These are phyloP conservation scores for Anarsia innoxiella DNA, from an alignment of 2,888 invertebrate species.

Conservation along the genomic window DNA sequence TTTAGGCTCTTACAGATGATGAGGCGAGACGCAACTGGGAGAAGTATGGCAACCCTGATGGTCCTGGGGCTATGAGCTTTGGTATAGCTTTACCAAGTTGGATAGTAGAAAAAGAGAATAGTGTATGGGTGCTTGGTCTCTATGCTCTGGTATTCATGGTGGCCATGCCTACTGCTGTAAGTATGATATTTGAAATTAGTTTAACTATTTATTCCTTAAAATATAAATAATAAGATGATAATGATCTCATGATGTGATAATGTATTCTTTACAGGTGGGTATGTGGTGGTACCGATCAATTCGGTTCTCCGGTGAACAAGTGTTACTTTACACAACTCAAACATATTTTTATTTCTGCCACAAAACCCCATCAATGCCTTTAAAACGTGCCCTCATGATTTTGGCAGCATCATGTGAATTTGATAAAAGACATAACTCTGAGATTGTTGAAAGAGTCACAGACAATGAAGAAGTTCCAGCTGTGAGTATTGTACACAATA, in stretches of 20 bases:
- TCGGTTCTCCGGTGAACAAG: slow-evolving; percentile 97
- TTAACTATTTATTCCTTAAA: neutral
- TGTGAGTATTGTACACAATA: slow-evolving; percentile 77
- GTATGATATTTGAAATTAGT: slow-evolving; percentile 33
- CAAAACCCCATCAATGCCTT: slow-evolving; percentile 95
- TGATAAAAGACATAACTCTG: slow-evolving; percentile 94
- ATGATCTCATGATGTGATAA: too few species aligned
- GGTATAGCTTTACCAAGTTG: slow-evolving; percentile 99
- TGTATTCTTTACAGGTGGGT: slow-evolving; percentile 77
- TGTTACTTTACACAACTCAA: slow-evolving; percentile 96
- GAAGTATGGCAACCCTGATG: slow-evolving; percentile 99
- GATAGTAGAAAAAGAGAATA: slow-evolving; percentile 99
- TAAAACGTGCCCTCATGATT: slow-evolving; percentile 97
- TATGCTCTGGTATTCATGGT: slow-evolving; percentile 99
- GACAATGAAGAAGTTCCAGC: slow-evolving; percentile 96
- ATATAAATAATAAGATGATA: too few species aligned
- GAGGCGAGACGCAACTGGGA: slow-evolving; percentile 98
- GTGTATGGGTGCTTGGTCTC: slow-evolving; percentile 96
- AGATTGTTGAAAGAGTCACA: slow-evolving; percentile 92
- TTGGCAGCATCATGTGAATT: slow-evolving; percentile 98
- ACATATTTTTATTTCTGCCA: slow-evolving; percentile 97
- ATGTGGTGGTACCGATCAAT: slow-evolving; percentile 99
- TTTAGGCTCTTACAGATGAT: slow-evolving; percentile 94
- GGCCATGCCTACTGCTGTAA: slow-evolving; percentile 88
- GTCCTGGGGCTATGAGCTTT: slow-evolving; percentile 99